A percentile compares a stretch with the other conserved stretches of the same genome.
These are phyloP conservation scores for Drosophila bunnanda DNA, from an alignment of 2,888 invertebrate species.

Conservation along the genomic window DNA sequence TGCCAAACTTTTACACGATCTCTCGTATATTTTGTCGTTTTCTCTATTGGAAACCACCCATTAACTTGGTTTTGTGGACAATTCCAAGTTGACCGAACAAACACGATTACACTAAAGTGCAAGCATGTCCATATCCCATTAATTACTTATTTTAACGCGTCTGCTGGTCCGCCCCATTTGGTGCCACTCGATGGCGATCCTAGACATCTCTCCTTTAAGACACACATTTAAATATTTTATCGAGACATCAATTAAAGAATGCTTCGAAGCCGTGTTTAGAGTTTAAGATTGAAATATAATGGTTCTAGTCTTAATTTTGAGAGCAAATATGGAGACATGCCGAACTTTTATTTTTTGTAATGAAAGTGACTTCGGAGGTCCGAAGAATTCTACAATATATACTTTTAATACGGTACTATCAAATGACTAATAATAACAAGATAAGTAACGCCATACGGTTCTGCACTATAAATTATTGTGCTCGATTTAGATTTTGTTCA, in stretches of 20 bases:
- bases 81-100: constrained; percentile 29
- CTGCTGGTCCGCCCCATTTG: constrained; percentile 28
- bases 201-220: not conserved
- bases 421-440: not conserved
- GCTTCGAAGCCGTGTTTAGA: constrained; percentile 41
- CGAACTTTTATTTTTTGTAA: constrained; percentile 37
- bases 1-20: constrained; percentile 70
- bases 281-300: constrained; percentile 31
- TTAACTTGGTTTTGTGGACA: constrained; percentile 44
- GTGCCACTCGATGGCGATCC: not conserved
- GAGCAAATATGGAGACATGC: constrained; percentile 47
- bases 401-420: constrained; percentile 52
- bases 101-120: constrained; percentile 24
- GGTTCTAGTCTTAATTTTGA: constrained; percentile 62
- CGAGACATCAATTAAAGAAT: constrained; percentile 39
- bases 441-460: not conserved
- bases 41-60: constrained; percentile 51
- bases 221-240: constrained; percentile 15
- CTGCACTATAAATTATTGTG: not conserved
- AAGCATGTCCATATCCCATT: constrained; percentile 49
- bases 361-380: constrained; percentile 43
- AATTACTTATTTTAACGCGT: constrained; percentile 31
- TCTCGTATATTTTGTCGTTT: constrained; percentile 68
- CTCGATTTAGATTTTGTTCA: too few relatives aligned
- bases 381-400: constrained; percentile 50